A percentile compares a stretch with the other conserved stretches of the same genome.
phyloP scores from a whole-genome alignment of 2,113 vertebrate genomes.

The Cyprinus carpio region DNA sequence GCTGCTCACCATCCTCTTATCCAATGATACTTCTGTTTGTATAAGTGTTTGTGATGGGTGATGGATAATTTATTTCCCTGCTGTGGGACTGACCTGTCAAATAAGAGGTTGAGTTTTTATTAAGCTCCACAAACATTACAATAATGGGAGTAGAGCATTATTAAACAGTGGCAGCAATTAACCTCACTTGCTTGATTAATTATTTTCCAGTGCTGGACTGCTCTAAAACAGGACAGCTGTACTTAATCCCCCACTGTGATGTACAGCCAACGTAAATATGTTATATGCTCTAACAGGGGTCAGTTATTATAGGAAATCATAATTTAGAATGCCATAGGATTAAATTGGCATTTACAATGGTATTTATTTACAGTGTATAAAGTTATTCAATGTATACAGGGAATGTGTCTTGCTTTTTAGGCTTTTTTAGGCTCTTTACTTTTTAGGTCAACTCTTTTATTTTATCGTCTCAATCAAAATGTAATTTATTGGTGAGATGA shows the following conservation, averaged over 20 bases:
- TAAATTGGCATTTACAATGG: not conserved
- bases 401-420: too few relatives aligned
- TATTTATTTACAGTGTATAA: not conserved
- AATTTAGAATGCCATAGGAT: not conserved
- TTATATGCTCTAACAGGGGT: not conserved
- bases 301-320: not conserved
- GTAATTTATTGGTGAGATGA: not conserved
- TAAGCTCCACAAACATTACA: conserved; percentile 32
- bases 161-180: conserved; percentile 49
- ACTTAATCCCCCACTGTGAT: conserved; percentile 45
- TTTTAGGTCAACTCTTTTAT: too few relatives aligned
- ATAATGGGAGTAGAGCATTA: not conserved
- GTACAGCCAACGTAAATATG: conserved; percentile 46
- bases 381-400: too few relatives aligned
- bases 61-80: not conserved
- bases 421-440: too few relatives aligned
- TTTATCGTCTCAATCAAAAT: not conserved
- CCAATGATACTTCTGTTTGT: conserved; percentile 8
- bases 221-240: conserved; percentile 40
- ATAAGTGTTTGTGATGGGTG: not conserved
- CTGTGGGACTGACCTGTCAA: not conserved
- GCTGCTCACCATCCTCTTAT: not conserved
- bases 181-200: conserved; percentile 43
- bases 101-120: not conserved
- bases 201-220: conserved; percentile 4